Base-by-base conservation (phyloP, 2,888 invertebrate genomes). In the Latrodectus elegans region DNA sequence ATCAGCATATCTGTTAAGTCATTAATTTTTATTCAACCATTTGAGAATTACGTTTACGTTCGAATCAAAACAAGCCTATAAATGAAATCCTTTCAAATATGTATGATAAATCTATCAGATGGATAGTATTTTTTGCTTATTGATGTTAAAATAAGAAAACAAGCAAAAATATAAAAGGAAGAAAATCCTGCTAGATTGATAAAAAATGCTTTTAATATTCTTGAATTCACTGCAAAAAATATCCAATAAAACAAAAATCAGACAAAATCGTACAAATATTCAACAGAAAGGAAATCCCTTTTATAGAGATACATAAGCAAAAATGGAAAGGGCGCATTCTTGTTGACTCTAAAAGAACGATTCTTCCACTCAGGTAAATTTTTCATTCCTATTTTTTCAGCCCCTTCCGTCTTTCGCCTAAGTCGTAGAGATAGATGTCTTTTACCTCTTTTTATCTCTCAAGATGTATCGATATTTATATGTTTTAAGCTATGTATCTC, bases 321-420 rank as follows among this genome's bases (percentile, higher is more conserved):
- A 77, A 76, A 83, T 65, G 70, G 77, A 83, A 84, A 64, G 60
- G 26, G 60, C 53, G 53, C 67, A 38, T 72, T 84, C 64, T 65
- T 72, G 77, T 76, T 83, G 83, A 71, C 77, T 84, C 77, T 77
- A 70, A 17, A 70, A 77, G 76, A 71, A 71, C 84, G 38, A 72
- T 78, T 84, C 71, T 84, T 77, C 84, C 77, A 64, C 72, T 26
- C 84, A 84, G 84, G 84, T 77, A 77, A 84, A 71, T 77, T 77
- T 77, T 53, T 71, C 84, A 77, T 84, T 82, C 76, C 72, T 65
- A 49, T 65, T 76, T 65, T 77, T 53, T 71, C 84, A 77, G 71
- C 74, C 76, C 72, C 65, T 12, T 65, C 64, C 64, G 26, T 60
- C 60, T 60, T 65, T 38, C 64, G 52, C 53, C 81, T 49, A 72